These are phyloP conservation scores for Polydrusus tereticollis DNA, from an alignment of 2,888 invertebrate genomes.

Conservation along the genomic window DNA sequence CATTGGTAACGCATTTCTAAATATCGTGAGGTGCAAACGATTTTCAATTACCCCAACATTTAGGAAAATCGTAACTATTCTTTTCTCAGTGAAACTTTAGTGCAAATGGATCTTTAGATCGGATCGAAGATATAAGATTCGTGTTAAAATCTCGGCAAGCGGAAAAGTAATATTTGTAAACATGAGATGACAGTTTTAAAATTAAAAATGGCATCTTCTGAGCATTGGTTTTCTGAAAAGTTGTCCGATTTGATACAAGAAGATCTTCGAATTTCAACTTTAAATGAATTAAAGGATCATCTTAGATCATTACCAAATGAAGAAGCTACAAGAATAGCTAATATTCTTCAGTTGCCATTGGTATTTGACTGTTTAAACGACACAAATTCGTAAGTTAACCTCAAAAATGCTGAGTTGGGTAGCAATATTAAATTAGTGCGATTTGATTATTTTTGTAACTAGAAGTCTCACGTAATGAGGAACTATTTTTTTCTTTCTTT, in stretches of 20 bases:
- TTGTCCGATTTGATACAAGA: constrained; percentile 66
- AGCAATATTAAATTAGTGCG: not conserved
- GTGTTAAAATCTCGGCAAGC: too few species aligned
- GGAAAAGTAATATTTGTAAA: not conserved
- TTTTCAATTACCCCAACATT: too few species aligned
- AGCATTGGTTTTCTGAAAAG: constrained; percentile 69
- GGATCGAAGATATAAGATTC: too few species aligned
- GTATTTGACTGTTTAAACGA: constrained; percentile 76
- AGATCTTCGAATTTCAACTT: constrained; percentile 66
- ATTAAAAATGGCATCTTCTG: constrained; percentile 61
- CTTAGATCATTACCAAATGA: constrained; percentile 64
- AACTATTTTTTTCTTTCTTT: too few species aligned
- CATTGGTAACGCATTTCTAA: too few species aligned
- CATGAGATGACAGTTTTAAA: constrained; percentile 12
- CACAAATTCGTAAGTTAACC: constrained; percentile 66
- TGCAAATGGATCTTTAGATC: too few species aligned
- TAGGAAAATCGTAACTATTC: too few species aligned
- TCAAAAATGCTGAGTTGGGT: constrained; percentile 54
- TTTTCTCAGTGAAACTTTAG: too few species aligned
- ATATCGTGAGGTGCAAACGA: too few species aligned
- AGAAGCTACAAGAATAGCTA: constrained; percentile 65
- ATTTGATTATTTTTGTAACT: too few species aligned
- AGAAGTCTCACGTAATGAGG: too few species aligned
- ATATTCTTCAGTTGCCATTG: constrained; percentile 70
- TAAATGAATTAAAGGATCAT: constrained; percentile 67